Evolutionary conservation across 2,888 invertebrate genomes (phyloP).

Genomic region (Tortrix viridana): DNA sequence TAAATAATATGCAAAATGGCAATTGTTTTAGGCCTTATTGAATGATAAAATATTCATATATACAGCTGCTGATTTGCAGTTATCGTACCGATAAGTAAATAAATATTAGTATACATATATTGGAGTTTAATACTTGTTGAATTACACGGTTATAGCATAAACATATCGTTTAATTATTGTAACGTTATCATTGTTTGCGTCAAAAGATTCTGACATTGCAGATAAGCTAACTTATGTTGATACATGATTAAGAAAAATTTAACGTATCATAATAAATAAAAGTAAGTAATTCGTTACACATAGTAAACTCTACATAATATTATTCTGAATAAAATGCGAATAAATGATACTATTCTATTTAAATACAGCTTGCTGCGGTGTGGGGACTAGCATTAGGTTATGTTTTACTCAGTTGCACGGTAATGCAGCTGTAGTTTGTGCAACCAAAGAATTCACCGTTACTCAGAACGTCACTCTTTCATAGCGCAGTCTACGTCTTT

Average conservation of each 20-base stretch:
- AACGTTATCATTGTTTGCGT: conserved; percentile 57
- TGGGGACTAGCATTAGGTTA: conserved; percentile 69
- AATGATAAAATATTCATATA: conserved; percentile 24
- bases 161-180: conserved; percentile 47
- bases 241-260: conserved; percentile 58
- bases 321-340: conserved; percentile 62
- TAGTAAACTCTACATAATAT: conserved; percentile 42
- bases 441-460: conserved; percentile 31
- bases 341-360: conserved; percentile 59
- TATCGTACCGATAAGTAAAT: conserved; percentile 47
- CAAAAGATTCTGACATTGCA: conserved; percentile 56
- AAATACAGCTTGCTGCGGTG: conserved; percentile 67
- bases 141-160: conserved; percentile 39
- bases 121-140: conserved; percentile 20
- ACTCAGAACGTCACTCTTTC: conserved; percentile 38
- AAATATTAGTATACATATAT: conserved; percentile 37
- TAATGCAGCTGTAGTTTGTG: conserved; percentile 25
- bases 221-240: conserved; percentile 31
- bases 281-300: conserved; percentile 53
- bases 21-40: conserved; percentile 34
- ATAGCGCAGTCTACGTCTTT: conserved; percentile 51
- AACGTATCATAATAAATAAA: conserved; percentile 55
- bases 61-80: conserved; percentile 16
- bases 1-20: conserved; percentile 25
- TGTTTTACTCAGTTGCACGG: conserved; percentile 8